phyloP scores from a whole-genome alignment of 2,888 invertebrate genomes.

The Aphodius sticticus region DNA sequence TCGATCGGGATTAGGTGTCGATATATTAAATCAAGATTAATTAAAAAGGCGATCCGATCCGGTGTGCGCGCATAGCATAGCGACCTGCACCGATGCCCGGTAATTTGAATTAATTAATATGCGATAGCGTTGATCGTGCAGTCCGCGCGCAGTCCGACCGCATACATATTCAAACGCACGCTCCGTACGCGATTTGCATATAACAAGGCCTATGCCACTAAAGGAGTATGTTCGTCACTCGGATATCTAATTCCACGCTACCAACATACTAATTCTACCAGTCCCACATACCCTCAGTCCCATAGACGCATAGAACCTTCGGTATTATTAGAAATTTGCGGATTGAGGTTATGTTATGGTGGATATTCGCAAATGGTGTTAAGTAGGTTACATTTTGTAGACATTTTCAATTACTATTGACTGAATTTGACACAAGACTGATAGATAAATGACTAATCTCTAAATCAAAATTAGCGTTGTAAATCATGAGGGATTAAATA shows the following conservation, averaged over 20 bases:
- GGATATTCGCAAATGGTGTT: too few relatives aligned
- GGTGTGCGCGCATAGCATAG: constrained; percentile 22
- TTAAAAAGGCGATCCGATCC: constrained; percentile 44
- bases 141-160: constrained; percentile 38
- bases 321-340: too few relatives aligned
- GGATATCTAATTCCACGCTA: constrained; percentile 14
- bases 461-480: too few relatives aligned
- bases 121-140: constrained; percentile 46
- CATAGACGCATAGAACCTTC: too few relatives aligned
- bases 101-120: constrained; percentile 52
- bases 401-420: too few relatives aligned
- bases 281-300: too few relatives aligned
- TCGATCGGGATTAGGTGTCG: constrained; percentile 43
- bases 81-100: constrained; percentile 39
- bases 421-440: too few relatives aligned
- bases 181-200: constrained; percentile 50
- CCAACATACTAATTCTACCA: constrained; percentile 16
- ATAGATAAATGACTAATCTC: too few relatives aligned
- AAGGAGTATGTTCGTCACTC: constrained; percentile 30
- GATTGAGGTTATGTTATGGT: too few relatives aligned
- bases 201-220: constrained; percentile 45
- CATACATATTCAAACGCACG: constrained; percentile 54
- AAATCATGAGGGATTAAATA: too few relatives aligned
- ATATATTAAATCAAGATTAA: constrained; percentile 49
- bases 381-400: too few relatives aligned